phyloP scores from a whole-genome alignment of 1,140 invertebrate genomes.

The Lasioglossum baleicum region DNA sequence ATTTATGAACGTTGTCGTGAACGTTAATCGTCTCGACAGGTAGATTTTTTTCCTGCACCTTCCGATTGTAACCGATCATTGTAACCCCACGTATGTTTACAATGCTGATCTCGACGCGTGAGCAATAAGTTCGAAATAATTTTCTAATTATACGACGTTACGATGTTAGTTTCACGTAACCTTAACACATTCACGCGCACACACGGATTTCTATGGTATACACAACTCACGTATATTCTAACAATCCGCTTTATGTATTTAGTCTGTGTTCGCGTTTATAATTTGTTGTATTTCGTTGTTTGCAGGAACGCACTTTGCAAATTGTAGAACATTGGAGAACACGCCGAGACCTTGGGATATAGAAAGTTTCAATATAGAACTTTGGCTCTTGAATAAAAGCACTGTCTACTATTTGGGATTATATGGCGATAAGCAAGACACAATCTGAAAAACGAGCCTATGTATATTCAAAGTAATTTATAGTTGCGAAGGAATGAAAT shows the following conservation, averaged over 20 bases:
- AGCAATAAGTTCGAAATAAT: slow-evolving; percentile 10
- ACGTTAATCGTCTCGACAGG: slow-evolving; percentile 12
- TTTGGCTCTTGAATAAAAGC: background rate
- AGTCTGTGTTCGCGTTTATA: background rate
- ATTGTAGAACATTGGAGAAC: slow-evolving; percentile 7
- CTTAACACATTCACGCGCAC: background rate
- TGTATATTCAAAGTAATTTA: background rate
- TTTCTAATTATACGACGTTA: background rate
- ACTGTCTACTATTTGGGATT: background rate
- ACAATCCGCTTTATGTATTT: too few species aligned
- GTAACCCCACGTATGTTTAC: background rate
- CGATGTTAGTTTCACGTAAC: slow-evolving; percentile 6
- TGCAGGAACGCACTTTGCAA: slow-evolving; percentile 11
- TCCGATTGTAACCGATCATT: slow-evolving; percentile 3
- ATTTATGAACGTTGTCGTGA: background rate
- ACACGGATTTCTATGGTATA: background rate
- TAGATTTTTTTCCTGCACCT: slow-evolving; percentile 32
- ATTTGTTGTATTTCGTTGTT: background rate
- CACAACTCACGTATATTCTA: background rate
- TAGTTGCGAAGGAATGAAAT: background rate
- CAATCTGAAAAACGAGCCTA: background rate
- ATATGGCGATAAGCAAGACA: background rate
- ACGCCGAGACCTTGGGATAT: too few species aligned
- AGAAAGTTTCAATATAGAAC: background rate
- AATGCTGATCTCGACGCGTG: background rate